Evolutionary conservation across 2,888 invertebrate species (phyloP).

Genomic region (Idaea dimidiata): DNA sequence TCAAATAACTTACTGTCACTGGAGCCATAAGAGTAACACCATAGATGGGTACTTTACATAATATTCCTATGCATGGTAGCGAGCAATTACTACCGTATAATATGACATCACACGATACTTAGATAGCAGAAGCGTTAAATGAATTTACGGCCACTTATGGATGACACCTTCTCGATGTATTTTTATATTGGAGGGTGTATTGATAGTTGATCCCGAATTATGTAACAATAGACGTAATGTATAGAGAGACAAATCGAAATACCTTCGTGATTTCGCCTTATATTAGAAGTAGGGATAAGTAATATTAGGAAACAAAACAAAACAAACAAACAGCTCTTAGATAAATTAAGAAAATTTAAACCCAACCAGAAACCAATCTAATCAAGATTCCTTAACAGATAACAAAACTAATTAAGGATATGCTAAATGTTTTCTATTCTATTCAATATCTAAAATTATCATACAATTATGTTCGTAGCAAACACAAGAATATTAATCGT

Average conservation of each 20-base stretch:
- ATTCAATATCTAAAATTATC: not conserved
- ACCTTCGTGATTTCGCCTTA: not conserved
- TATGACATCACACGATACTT: not conserved
- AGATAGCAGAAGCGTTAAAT: not conserved
- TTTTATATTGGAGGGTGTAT: not conserved
- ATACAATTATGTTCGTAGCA: not conserved
- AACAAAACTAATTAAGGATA: not conserved
- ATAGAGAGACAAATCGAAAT: not conserved
- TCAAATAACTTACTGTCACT: not conserved
- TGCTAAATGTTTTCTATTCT: too few relatives aligned
- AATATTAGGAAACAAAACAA: not conserved
- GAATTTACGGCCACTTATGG: not conserved
- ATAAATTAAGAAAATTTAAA: not conserved
- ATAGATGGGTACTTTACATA: not conserved
- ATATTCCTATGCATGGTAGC: not conserved
- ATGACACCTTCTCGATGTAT: not conserved
- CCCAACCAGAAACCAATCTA: not conserved
- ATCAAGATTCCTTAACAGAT: not conserved
- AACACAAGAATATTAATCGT: not conserved
- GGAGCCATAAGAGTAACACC: not conserved
- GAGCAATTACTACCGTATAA: not conserved
- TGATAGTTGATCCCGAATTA: not conserved
- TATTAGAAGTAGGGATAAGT: not conserved
- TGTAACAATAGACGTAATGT: not conserved
- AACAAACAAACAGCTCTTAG: not conserved